Evolutionary conservation across 2,888 invertebrate genomes (phyloP).

Genomic region (Luffia ferchaultella): DNA sequence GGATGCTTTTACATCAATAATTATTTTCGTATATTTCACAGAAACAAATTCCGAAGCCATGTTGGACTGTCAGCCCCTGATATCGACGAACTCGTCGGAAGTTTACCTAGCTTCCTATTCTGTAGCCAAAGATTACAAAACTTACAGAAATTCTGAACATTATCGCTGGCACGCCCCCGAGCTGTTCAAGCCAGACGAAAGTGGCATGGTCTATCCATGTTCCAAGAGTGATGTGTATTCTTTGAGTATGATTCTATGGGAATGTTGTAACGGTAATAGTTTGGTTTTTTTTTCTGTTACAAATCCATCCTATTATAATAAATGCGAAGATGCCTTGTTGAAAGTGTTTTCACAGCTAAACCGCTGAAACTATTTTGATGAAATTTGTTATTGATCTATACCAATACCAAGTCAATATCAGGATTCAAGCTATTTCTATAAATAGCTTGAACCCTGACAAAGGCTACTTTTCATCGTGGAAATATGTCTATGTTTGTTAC

Average conservation of each 20-base stretch:
- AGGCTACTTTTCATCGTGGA: too few species aligned
- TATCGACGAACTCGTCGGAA: slow-evolving; percentile 40
- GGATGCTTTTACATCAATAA: too few species aligned
- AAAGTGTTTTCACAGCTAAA: too few species aligned
- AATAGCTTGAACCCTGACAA: too few species aligned
- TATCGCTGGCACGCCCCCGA: slow-evolving; percentile 58
- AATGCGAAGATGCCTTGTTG: too few species aligned
- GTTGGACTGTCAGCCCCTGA: slow-evolving; percentile 35
- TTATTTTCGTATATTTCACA: not conserved
- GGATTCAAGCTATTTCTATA: too few species aligned
- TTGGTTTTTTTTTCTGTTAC: not conserved
- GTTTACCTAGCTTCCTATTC: slow-evolving; percentile 30
- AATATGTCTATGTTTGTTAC: too few species aligned
- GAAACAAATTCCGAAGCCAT: not conserved
- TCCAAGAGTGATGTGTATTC: slow-evolving; percentile 51
- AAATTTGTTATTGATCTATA: too few species aligned
- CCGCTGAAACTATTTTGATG: too few species aligned
- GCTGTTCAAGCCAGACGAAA: slow-evolving; percentile 36
- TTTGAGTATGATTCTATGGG: slow-evolving; percentile 46
- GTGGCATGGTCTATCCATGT: slow-evolving; percentile 39
- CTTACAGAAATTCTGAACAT: slow-evolving; percentile 26
- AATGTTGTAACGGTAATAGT: slow-evolving; percentile 47
- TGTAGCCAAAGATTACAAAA: slow-evolving; percentile 29
- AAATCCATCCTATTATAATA: not conserved
- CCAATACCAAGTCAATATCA: too few species aligned